Evolutionary conservation across 2,113 vertebrate species (phyloP).

Genomic region (Taxidea taxus): DNA sequence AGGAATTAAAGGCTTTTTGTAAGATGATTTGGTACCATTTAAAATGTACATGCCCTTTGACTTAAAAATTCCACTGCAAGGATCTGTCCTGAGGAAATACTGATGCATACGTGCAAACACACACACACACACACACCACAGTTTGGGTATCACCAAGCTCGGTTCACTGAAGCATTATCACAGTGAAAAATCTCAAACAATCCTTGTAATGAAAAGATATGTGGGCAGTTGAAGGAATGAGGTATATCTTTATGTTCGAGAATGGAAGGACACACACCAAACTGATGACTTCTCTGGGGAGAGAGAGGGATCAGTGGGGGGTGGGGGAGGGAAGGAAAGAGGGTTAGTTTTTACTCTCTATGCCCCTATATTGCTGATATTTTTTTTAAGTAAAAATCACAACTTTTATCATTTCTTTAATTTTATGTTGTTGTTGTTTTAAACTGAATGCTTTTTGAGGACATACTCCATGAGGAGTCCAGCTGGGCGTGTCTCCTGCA

Average conservation of each 20-base stretch:
- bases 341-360: background rate
- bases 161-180: background rate
- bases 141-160: background rate
- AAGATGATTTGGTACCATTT: background rate
- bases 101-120: background rate
- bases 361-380: background rate
- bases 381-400: background rate
- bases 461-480: background rate
- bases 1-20: background rate
- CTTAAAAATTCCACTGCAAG: background rate
- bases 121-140: background rate
- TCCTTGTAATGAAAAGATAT: background rate
- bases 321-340: background rate
- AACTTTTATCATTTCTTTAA: background rate
- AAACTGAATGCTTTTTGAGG: background rate
- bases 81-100: conserved; percentile 21
- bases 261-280: background rate
- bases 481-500: background rate
- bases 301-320: background rate
- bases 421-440: background rate
- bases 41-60: background rate
- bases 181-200: background rate
- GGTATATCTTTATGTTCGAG: background rate
- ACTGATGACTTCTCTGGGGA: background rate
- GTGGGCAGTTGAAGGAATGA: background rate